Conservation (phyloP, 23 tunicate species). For the Styela clava region DNA sequence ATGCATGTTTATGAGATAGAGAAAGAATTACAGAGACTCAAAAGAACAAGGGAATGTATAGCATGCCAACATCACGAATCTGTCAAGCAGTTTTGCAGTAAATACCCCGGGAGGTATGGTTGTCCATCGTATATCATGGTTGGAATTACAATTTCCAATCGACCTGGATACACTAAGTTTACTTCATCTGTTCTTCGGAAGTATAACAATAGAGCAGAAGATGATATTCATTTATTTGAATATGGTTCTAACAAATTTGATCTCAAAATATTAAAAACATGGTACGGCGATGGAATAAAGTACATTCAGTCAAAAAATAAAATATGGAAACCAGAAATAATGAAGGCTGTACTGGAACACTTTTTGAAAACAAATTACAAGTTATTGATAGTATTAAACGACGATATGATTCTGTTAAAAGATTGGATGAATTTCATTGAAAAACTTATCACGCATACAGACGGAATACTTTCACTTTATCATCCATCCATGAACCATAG, state of each 20-base stretch:
- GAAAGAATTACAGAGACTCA: background rate
- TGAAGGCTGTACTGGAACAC: background rate
- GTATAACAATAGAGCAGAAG: background rate
- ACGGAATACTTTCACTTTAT: constrained; percentile 3
- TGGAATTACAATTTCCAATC: background rate
- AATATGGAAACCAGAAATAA: background rate
- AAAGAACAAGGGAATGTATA: background rate
- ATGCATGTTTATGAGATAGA: background rate
- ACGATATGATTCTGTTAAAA: constrained; percentile 3
- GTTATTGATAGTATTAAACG: background rate
- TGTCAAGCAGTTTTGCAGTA: background rate
- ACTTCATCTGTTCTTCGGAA: background rate
- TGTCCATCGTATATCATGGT: constrained; percentile 11
- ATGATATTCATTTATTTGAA: background rate
- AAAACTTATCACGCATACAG: background rate
- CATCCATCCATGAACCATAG: constrained; percentile 6
- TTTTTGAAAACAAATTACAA: background rate
- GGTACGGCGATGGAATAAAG: background rate
- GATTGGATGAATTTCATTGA: constrained; percentile 1
- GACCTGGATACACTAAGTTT: constrained; percentile 6
- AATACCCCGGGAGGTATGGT: background rate
- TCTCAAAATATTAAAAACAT: background rate
- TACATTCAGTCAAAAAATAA: background rate
- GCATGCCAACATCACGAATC: background rate
- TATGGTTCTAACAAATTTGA: background rate